Evolutionary conservation across 2,888 invertebrate species (phyloP), one percentile per base, ranked within the genome.

Genomic region (Lutraria lutraria): DNA sequence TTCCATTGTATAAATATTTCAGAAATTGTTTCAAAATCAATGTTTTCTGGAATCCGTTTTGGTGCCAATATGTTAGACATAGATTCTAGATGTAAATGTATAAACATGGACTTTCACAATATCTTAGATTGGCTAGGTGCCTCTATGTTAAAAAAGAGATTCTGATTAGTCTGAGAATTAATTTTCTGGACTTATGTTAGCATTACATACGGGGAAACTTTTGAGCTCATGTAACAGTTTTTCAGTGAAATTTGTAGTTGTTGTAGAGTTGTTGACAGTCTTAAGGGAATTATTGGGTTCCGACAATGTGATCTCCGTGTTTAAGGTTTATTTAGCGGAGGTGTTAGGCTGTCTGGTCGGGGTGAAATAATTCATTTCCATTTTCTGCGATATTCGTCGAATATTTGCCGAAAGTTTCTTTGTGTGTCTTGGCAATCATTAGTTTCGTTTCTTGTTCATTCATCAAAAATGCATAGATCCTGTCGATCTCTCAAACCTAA

Each of bases 361-460:
- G 63, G n/a, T 0, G 25, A 68, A 25, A 25, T 68, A 68, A 68
- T 68, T 68, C 63, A 68, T 68, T 68, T 68, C 63, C 63, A 68
- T 68, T 68, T 68, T 68, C 63, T 68, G 63, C n/a, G 63, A 25
- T 68, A n/a, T 68, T 68, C 25, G 63, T 68, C 25, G 63, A 68
- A 68, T 68, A 68, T 68, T 68, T 25, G 25, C 25, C 25, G 63
- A 68, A n/a, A 25, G 63, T 8, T 68, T 68, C 63, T 68, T 68
- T 68, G 63, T 68, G 63, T 68, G 63, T 68, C 63, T 68, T 68
- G 63, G 63, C 63, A 68, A 0, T 68, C 63, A 68, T 68, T 68
- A 68, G 63, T 68, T 68, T 68, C 25, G n/a, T 68, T 68, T 68
- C 63, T 68, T 68, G 63, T 68, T 68, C 63, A 68, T 68, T 25